A percentile compares a stretch with the other conserved stretches of the same genome.
Evolutionary conservation across 2,113 vertebrate genomes (phyloP).

Genomic region (Ammodramus savannarum): DNA sequence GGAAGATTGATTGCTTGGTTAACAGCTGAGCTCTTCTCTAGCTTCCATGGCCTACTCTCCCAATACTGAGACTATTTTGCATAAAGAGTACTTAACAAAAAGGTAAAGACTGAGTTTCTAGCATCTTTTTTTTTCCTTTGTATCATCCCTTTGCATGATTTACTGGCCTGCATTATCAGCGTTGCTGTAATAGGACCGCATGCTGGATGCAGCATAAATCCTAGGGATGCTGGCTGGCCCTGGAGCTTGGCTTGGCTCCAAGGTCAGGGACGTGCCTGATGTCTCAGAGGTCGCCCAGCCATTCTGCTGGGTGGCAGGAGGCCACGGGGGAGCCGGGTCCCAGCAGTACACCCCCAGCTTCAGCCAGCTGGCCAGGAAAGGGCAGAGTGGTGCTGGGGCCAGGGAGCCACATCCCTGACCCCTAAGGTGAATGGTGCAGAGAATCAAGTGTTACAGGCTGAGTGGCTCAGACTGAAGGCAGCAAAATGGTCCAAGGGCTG

Average conservation of each 20-base stretch:
- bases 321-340: accelerated
- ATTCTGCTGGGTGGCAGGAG: not conserved
- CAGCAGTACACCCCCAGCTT: not conserved
- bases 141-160: not conserved
- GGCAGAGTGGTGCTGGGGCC: not conserved
- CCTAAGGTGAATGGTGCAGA: accelerated
- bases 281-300: not conserved
- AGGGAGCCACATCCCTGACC: not conserved
- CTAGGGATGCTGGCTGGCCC: not conserved
- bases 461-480: not conserved
- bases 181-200: not conserved
- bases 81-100: not conserved
- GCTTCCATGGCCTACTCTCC: not conserved
- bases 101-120: not conserved
- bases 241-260: not conserved
- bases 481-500: not conserved
- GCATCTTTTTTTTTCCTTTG: not conserved
- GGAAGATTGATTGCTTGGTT: not conserved
- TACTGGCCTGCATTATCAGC: not conserved
- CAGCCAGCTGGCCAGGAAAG: not conserved
- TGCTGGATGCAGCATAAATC: not conserved
- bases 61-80: not conserved
- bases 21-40: not conserved
- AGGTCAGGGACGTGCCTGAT: not conserved
- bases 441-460: accelerated